Percentiles rank a stretch among this genome's conserved stretches.
Conservation (phyloP, 53 echinoderm and acorn worm genomes). For the Patiria pectinifera region DNA sequence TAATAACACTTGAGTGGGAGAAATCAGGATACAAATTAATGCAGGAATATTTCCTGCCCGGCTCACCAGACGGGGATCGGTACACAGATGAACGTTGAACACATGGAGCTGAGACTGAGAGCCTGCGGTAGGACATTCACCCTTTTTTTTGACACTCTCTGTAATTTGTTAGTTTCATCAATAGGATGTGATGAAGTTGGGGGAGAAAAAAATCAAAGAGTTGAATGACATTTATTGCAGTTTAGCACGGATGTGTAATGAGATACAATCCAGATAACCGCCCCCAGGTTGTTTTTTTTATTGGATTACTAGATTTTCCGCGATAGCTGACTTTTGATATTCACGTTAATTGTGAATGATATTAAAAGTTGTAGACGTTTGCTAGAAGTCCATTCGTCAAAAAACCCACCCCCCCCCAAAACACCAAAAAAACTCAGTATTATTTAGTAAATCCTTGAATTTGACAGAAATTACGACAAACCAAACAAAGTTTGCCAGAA, state of each 20-base stretch:
- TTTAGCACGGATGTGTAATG: not conserved
- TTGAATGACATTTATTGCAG: slow-evolving; percentile 1
- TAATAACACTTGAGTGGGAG: slow-evolving; percentile 47
- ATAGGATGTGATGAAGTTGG: not conserved
- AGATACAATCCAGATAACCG: not conserved
- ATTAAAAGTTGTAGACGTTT: no score
- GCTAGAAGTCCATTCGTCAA: no score
- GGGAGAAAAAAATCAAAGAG: not conserved
- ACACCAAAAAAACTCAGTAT: no score
- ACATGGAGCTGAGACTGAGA: not conserved
- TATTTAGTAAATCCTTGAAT: no score
- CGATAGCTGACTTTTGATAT: not conserved
- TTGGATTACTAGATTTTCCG: not conserved
- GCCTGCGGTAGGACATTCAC: not conserved
- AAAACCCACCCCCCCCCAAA: no score
- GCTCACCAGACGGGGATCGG: slow-evolving; percentile 2
- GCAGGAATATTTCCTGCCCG: slow-evolving; percentile 57
- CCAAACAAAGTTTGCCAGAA: no score
- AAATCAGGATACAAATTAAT: slow-evolving; percentile 68
- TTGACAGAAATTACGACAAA: no score
- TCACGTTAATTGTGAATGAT: not conserved
- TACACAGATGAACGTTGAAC: not conserved
- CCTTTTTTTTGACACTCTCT: not conserved
- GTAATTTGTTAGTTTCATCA: not conserved
- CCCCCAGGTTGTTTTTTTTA: not conserved